Conservation (phyloP, 2,888 invertebrate species). For the Alsophila aescularia region DNA sequence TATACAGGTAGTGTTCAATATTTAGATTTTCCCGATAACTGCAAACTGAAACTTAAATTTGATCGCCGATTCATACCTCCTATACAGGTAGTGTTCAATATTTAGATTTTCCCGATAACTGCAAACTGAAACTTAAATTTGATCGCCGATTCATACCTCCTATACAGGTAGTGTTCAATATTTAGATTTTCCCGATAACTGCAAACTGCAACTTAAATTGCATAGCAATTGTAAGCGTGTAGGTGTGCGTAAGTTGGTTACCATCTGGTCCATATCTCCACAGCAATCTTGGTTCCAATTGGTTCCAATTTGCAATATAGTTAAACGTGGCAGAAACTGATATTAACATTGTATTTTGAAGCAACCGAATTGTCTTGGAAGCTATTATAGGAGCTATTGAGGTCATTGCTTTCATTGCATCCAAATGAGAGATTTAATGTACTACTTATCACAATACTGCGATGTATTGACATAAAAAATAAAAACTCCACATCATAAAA, state of each 20-base stretch:
- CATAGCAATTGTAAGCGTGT: background rate
- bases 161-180: no score
- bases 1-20: no score
- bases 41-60: no score
- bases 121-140: background rate
- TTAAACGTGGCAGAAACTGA: slow-evolving; percentile 9
- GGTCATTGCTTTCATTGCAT: background rate
- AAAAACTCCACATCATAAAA: no score
- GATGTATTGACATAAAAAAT: no score
- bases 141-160: no score
- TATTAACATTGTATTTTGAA: background rate
- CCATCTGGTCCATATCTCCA: slow-evolving; percentile 9
- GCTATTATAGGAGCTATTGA: background rate
- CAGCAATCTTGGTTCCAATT: slow-evolving; percentile 19
- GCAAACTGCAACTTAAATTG: background rate
- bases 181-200: background rate
- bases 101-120: no score
- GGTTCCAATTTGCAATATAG: slow-evolving; percentile 21
- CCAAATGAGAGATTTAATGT: no score
- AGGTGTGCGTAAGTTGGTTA: background rate
- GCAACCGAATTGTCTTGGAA: background rate
- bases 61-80: no score
- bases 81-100: no score
- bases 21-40: no score
- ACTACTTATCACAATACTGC: no score